A percentile compares a stretch with the other conserved stretches of the same genome.
Conservation (phyloP, 2,113 vertebrate genomes). For the Spilogale gracilis region DNA sequence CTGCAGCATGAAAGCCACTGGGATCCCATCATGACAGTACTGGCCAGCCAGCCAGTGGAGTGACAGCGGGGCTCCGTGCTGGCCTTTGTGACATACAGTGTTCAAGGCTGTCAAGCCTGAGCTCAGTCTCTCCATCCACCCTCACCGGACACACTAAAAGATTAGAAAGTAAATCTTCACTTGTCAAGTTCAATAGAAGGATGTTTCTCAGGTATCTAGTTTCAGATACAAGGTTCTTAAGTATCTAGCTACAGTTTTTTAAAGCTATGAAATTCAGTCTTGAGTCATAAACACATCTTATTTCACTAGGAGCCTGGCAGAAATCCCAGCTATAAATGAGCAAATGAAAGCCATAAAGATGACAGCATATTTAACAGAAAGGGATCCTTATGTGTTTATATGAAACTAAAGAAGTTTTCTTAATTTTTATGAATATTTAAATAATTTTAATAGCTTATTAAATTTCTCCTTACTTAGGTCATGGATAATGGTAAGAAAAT, state of each 20-base stretch:
- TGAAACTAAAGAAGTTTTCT: background rate
- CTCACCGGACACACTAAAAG: background rate
- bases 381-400: background rate
- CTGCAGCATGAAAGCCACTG: background rate
- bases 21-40: background rate
- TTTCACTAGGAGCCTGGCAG: constrained; percentile 55
- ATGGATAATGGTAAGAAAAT: constrained; percentile 26
- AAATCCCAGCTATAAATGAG: constrained; percentile 51
- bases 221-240: constrained; percentile 61
- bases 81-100: background rate
- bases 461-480: constrained; percentile 12
- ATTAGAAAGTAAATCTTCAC: constrained; percentile 61
- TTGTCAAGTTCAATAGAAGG: constrained; percentile 3
- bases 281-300: constrained; percentile 56
- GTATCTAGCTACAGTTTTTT: constrained; percentile 38
- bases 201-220: constrained; percentile 29
- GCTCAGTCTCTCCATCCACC: background rate
- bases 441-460: constrained; percentile 34
- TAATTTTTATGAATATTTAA: constrained; percentile 48
- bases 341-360: constrained; percentile 9
- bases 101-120: background rate
- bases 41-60: background rate
- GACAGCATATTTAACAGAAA: background rate
- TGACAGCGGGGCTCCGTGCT: background rate
- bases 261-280: constrained; percentile 62